Evolutionary conservation across 2,888 invertebrate genomes (phyloP).

Genomic region (Chydorus sphaericus): DNA sequence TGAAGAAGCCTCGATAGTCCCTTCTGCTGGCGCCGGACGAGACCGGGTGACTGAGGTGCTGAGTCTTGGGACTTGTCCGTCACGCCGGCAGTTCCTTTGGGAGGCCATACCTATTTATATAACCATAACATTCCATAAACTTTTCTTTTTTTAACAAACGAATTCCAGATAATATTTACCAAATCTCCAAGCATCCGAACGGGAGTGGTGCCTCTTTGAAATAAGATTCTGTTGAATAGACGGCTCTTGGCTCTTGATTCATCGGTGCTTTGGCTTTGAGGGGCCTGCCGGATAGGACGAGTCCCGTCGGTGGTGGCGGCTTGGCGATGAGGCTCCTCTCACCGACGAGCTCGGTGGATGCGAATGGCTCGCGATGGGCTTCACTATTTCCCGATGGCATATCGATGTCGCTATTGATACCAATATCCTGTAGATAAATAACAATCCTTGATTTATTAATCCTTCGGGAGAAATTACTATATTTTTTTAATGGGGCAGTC

Average conservation of each 20-base stretch:
- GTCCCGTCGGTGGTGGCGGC: slow-evolving; percentile 4
- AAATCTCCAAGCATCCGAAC: slow-evolving; percentile 13
- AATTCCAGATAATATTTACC: no score
- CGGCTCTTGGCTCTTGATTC: background rate
- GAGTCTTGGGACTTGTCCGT: background rate
- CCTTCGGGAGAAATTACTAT: no score
- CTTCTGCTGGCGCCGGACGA: slow-evolving; percentile 40
- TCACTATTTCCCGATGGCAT: no score
- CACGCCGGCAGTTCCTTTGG: background rate
- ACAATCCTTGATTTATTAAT: no score
- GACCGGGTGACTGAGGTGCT: background rate
- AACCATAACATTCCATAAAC: background rate
- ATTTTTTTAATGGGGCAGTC: no score
- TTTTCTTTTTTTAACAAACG: background rate
- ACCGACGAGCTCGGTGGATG: slow-evolving; percentile 13
- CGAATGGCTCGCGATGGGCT: slow-evolving; percentile 13
- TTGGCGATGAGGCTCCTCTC: slow-evolving; percentile 7
- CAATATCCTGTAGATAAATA: no score
- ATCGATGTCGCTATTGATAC: no score
- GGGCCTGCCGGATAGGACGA: background rate
- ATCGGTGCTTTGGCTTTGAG: background rate
- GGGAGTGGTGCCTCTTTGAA: slow-evolving; percentile 11
- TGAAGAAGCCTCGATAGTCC: slow-evolving; percentile 66
- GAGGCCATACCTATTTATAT: slow-evolving; percentile 6
- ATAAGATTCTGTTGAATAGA: slow-evolving; percentile 1